Evolutionary conservation across 2,797 vertebrate species (phyloP).

Genomic region (Anguilla anguilla): DNA sequence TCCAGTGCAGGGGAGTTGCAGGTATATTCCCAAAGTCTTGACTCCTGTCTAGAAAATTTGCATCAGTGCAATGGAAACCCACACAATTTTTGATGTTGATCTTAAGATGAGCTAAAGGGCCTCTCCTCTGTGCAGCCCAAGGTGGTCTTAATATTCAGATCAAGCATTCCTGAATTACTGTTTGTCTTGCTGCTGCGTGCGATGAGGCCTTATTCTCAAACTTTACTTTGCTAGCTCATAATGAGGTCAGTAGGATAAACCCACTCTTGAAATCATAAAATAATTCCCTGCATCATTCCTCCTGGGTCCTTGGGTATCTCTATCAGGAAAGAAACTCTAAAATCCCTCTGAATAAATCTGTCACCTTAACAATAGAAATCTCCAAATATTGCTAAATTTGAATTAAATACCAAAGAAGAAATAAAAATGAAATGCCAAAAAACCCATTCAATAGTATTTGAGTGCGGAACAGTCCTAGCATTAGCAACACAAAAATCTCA

Average conservation of each 20-base stretch:
- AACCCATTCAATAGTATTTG: not conserved
- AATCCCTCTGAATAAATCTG: not conserved
- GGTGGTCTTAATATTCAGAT: not conserved
- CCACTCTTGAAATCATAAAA: slow-evolving; percentile 9
- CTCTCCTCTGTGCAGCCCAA: not conserved
- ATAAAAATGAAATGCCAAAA: not conserved
- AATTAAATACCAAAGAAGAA: not conserved
- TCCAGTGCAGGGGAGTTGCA: not conserved
- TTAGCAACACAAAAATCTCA: not conserved
- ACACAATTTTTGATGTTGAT: slow-evolving; percentile 12
- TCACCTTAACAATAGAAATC: not conserved
- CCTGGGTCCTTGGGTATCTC: not conserved
- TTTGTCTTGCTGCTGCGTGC: slow-evolving; percentile 11
- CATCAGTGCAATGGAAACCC: not conserved
- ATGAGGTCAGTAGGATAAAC: slow-evolving; percentile 22
- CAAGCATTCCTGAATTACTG: slow-evolving; percentile 16
- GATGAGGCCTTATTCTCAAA: slow-evolving; percentile 6
- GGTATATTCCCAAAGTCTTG: not conserved
- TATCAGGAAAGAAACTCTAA: not conserved
- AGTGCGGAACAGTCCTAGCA: not conserved
- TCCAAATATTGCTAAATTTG: not conserved
- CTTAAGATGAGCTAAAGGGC: slow-evolving; percentile 14
- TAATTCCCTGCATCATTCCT: not conserved
- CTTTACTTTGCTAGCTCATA: not conserved
- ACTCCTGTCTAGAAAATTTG: not conserved